phyloP scores from a whole-genome alignment of 2,888 invertebrate species.

The Drosophila ezoana region DNA sequence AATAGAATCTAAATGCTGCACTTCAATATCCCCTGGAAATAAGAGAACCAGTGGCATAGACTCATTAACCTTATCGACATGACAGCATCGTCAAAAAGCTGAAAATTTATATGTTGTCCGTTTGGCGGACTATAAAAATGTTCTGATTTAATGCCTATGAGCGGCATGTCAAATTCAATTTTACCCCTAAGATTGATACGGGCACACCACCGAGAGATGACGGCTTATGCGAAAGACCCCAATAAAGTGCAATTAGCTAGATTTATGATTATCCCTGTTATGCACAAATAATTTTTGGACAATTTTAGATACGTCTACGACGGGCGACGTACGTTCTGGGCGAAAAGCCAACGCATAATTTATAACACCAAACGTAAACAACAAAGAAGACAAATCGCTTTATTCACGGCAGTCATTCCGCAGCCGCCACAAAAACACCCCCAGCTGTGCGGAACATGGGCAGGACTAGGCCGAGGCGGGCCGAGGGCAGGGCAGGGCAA shows the following conservation, averaged over 20 bases:
- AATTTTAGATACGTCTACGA: conserved; percentile 74
- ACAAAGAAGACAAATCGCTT: conserved; percentile 81
- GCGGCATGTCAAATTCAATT: conserved; percentile 80
- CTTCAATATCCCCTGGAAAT: neutral
- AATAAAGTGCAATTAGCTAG: conserved; percentile 83
- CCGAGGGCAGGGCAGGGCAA: conserved; percentile 8
- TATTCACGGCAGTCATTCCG: conserved; percentile 72
- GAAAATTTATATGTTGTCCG: conserved; percentile 65
- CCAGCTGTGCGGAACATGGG: conserved; percentile 17
- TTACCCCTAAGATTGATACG: conserved; percentile 63
- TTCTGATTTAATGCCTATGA: conserved; percentile 73
- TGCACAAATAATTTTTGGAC: conserved; percentile 83
- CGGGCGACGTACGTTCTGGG: conserved; percentile 33
- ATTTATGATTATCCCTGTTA: conserved; percentile 84
- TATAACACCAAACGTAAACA: conserved; percentile 78
- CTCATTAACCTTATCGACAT: conserved; percentile 67
- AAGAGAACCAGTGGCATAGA: conserved; percentile 26
- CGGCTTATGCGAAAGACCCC: conserved; percentile 43
- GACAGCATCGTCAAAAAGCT: conserved; percentile 64
- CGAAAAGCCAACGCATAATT: conserved; percentile 64
- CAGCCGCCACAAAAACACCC: conserved; percentile 69
- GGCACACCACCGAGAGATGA: conserved; percentile 22
- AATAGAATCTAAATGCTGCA: neutral
- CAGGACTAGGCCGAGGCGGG: neutral
- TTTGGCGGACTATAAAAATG: conserved; percentile 57